Conservation (phyloP, 2,113 vertebrate genomes). For the Anser brachyrhynchus region DNA sequence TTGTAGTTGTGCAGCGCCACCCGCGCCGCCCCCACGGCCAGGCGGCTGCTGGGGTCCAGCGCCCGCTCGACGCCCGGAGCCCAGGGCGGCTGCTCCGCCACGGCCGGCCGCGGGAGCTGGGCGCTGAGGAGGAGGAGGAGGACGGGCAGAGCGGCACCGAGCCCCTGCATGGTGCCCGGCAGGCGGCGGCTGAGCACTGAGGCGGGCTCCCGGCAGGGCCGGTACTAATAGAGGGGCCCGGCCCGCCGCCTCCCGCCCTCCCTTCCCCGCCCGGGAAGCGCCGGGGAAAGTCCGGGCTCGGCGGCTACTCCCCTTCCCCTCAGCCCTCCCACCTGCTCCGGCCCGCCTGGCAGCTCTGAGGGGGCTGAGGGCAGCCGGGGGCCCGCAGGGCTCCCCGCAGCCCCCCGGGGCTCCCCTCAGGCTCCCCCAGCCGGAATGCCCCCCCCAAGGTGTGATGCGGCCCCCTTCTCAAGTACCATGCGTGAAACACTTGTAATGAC, state of each 20-base stretch:
- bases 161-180: background rate
- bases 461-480: too few relatives aligned
- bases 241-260: constrained; percentile 6
- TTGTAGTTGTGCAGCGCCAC: constrained; percentile 71
- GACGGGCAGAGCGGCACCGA: background rate
- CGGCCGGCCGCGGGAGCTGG: background rate
- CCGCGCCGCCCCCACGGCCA: constrained; percentile 41
- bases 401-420: too few relatives aligned
- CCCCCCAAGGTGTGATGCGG: too few relatives aligned
- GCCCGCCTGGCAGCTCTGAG: accelerated
- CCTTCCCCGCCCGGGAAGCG: background rate
- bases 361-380: too few relatives aligned
- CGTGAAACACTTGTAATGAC: background rate
- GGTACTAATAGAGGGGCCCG: constrained; percentile 25
- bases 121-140: background rate
- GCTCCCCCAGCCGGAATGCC: too few relatives aligned
- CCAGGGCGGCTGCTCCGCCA: background rate
- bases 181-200: background rate
- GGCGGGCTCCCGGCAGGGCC: background rate
- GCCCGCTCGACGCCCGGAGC: background rate
- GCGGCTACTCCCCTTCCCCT: background rate
- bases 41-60: background rate
- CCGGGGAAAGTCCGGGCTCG: background rate
- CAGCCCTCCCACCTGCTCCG: background rate
- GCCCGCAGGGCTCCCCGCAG: too few relatives aligned